These are phyloP conservation scores for Nemopilema nomurai DNA, from an alignment of 30 jellyfish, hydroid and myxozoan species.

Conservation along the genomic window DNA sequence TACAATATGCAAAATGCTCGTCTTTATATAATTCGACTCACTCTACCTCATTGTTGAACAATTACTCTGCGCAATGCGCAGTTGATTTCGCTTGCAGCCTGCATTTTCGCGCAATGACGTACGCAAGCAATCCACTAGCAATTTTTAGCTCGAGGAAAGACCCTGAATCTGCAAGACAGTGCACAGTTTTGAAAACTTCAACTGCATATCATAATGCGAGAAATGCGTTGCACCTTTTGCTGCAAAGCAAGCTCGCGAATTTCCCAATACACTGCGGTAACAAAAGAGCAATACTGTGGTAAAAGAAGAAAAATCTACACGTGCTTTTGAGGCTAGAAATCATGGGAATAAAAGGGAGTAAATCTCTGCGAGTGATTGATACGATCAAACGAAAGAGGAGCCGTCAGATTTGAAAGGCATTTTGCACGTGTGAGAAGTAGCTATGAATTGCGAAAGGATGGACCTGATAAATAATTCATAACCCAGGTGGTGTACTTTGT, in stretches of 20 bases:
- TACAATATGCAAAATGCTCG: too few species aligned
- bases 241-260: background rate
- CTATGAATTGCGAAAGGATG: constrained; percentile 10
- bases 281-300: background rate
- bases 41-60: too few species aligned
- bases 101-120: too few species aligned
- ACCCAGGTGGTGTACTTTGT: constrained; percentile 59
- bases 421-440: constrained; percentile 32
- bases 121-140: too few species aligned
- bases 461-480: constrained; percentile 17
- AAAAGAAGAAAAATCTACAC: background rate
- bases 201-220: too few species aligned
- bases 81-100: too few species aligned
- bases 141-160: too few species aligned
- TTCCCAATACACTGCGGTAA: background rate
- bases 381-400: background rate
- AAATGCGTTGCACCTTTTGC: background rate
- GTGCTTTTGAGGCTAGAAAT: background rate
- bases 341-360: background rate
- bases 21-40: too few species aligned
- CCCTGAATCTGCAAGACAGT: too few species aligned
- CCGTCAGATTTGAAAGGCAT: constrained; percentile 7
- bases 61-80: too few species aligned
- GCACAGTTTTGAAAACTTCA: too few species aligned
- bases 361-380: background rate